Base-by-base conservation (phyloP, 2,888 invertebrate genomes). In the Scrobipalpa costella region DNA sequence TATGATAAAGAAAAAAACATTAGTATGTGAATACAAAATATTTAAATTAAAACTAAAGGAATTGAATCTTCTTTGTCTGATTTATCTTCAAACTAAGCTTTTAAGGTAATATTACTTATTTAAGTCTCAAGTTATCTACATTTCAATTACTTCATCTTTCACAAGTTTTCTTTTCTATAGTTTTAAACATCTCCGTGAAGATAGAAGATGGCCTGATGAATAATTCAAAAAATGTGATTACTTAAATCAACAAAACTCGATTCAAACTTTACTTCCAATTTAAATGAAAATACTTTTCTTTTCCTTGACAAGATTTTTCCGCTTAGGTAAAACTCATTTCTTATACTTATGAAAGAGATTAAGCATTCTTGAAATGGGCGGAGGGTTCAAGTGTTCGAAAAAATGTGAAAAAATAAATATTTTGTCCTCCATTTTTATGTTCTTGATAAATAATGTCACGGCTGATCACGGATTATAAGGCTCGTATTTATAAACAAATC, bases 251-350 rank as follows among this genome's bases (percentile, higher is more conserved):
- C 78, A 76, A 79, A 81, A 83, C 78, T 83, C 83, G 77, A 83
- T 81, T 79, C 79, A 74, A 83, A 83, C 77, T 83, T 82, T 77
- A 75, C 74, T 77, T 77, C 69, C 77, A 77, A 80, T 83, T 80
- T 81, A 81, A 82, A 86, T 85, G 80, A 84, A 85, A 85, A 79
- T 79, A 75, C 76, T 78, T 78, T 76, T 74, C 75, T 75, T 76
- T 75, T 76, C 70, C 69, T 73, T 71, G 73, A 66, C 67, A 65
- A 70, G 70, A 75, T 79, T 80, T 80, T 81, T 79, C 69, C 74
- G 75, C 77, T 77, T 74, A 75, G 73, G 61, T 61, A 61, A 52
- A 76, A 75, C 75, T 77, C 74, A 71, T 73, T 74, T 71, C 73
- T 73, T 75, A 73, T 72, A 73, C 72, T 80, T 75, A 75, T 76